Conservation (phyloP, 1,140 invertebrate genomes). For the Ostrea denselamellosa region DNA sequence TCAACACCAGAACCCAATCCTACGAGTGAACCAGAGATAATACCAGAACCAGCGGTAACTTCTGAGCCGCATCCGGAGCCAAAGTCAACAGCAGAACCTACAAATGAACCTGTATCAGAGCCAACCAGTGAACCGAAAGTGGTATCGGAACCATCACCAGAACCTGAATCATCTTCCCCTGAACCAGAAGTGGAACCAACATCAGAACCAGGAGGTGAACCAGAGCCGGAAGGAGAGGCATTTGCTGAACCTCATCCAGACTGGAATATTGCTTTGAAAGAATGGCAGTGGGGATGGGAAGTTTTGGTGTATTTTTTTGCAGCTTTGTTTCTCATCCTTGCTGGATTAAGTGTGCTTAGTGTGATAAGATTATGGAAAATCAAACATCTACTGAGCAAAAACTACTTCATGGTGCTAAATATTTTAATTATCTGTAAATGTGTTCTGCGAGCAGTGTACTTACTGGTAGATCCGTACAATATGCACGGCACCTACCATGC, state of each 20-base stretch:
- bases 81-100: neutral
- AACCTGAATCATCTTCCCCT: slow-evolving; percentile 18
- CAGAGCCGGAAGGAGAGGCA: slow-evolving; percentile 33
- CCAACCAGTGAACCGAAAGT: slow-evolving; percentile 38
- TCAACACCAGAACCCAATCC: neutral
- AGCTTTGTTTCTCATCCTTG: slow-evolving; percentile 88
- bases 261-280: slow-evolving; percentile 50
- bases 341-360: slow-evolving; percentile 85
- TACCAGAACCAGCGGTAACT: slow-evolving; percentile 40
- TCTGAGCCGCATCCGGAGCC: slow-evolving; percentile 31
- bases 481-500: slow-evolving; percentile 87
- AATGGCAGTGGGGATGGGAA: slow-evolving; percentile 89
- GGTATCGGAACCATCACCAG: slow-evolving; percentile 38
- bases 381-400: slow-evolving; percentile 75
- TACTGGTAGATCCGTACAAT: slow-evolving; percentile 94
- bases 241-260: slow-evolving; percentile 51
- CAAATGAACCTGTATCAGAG: slow-evolving; percentile 31
- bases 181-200: slow-evolving; percentile 50
- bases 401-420: slow-evolving; percentile 91
- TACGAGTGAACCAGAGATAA: slow-evolving; percentile 28
- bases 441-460: slow-evolving; percentile 88
- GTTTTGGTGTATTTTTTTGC: slow-evolving; percentile 92
- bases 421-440: slow-evolving; percentile 89
- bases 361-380: slow-evolving; percentile 71
- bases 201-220: slow-evolving; percentile 14